These are phyloP conservation scores for Muricea muricata DNA, from an alignment of 92 coral and sea anemone genomes.

Conservation along the genomic window DNA sequence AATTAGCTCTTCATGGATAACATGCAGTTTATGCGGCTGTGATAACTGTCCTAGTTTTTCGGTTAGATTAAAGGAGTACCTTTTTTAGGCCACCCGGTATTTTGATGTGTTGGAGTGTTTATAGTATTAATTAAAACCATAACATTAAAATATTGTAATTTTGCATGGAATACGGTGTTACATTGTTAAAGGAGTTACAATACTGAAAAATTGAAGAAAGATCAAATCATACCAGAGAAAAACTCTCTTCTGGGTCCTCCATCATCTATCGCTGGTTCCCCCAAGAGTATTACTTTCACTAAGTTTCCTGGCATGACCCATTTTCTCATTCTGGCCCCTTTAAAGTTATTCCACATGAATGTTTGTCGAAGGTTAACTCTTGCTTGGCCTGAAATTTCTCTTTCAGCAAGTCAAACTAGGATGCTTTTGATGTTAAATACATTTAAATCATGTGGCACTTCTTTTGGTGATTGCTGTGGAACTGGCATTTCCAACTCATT, in stretches of 20 bases:
- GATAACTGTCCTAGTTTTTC: too few species aligned
- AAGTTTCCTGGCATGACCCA: not conserved
- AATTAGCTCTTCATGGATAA: too few species aligned
- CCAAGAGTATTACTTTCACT: constrained; percentile 29
- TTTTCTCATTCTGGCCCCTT: constrained; percentile 25
- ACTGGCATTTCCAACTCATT: not conserved
- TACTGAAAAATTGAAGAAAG: not conserved
- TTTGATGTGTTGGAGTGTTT: too few species aligned
- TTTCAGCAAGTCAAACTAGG: constrained; percentile 38
- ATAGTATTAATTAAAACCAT: too few species aligned
- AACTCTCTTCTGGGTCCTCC: constrained; percentile 50
- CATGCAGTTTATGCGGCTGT: too few species aligned
- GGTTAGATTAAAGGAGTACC: too few species aligned
- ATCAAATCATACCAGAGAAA: constrained; percentile 26
- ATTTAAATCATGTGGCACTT: too few species aligned
- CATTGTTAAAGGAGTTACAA: too few species aligned
- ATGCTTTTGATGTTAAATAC: constrained; percentile 9
- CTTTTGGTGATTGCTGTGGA: not conserved
- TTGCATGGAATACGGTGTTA: too few species aligned
- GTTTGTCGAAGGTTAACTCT: constrained; percentile 42
- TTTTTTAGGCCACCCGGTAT: too few species aligned
- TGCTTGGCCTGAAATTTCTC: constrained; percentile 33
- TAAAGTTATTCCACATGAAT: constrained; percentile 41
- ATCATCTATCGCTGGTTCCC: constrained; percentile 41
- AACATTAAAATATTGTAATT: too few species aligned